A percentile compares a stretch with the other conserved stretches of the same genome.
Evolutionary conservation across 2,113 vertebrate species (phyloP).

Genomic region (Acanthisitta chloris): DNA sequence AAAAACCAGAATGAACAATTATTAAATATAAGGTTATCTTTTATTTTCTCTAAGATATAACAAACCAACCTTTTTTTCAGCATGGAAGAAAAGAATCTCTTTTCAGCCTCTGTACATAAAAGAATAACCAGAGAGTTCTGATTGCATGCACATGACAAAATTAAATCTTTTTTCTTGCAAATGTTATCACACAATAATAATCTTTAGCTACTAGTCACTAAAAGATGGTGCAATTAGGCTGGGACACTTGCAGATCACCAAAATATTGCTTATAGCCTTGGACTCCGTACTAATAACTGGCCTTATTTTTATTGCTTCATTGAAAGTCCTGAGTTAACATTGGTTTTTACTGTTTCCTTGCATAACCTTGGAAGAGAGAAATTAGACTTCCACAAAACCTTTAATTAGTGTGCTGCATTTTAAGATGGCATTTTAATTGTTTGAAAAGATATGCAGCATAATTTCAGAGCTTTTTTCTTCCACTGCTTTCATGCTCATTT

Average conservation of each 20-base stretch:
- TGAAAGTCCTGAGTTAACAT: background rate
- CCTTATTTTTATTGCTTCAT: background rate
- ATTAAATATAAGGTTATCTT: background rate
- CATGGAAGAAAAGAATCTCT: background rate
- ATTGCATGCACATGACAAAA: background rate
- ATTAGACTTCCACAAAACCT: background rate
- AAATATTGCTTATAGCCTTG: background rate
- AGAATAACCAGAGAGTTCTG: background rate
- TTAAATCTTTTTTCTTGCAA: background rate
- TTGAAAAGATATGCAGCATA: background rate
- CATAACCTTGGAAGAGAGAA: background rate
- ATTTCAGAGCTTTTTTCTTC: background rate
- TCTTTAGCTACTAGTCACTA: background rate
- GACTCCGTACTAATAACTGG: background rate
- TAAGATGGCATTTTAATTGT: background rate
- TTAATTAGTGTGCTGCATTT: background rate
- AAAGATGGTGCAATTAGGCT: background rate
- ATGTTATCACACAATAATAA: background rate
- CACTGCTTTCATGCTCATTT: background rate
- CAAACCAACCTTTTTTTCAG: background rate
- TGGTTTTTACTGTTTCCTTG: background rate
- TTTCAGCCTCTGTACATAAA: background rate
- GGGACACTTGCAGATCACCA: background rate
- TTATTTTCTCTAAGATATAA: background rate
- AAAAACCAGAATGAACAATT: background rate